Evolutionary conservation across 2,888 invertebrate species (phyloP), one percentile per base, ranked within the genome.

Genomic region (Ophioninae sp.): DNA sequence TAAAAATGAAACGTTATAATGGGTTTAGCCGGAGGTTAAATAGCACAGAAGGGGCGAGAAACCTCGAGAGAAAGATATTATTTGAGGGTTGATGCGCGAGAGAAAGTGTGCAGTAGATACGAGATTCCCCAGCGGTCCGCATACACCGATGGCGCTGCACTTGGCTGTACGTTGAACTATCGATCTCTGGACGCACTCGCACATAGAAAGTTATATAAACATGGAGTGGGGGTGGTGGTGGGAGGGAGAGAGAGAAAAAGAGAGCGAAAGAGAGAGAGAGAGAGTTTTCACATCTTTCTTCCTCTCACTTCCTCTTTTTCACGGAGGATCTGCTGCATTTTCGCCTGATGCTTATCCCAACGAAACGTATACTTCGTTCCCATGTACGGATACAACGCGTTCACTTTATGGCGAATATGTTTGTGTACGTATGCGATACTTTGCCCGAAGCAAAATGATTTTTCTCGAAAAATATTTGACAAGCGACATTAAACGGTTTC

Each of bases 121-220:
- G 81, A 82, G 73, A 74, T 39, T 79, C 79, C 79, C 65, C 61
- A 68, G 75, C 80, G 80, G 74, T 85, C 84, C 83, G 79, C 74
- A 59, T 65, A 79, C 83, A 85, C 78, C 83, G 86, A 87, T 88
- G 88, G 88, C 85, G 87, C 89, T 88, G 87, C 87, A 87, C 90
- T 91, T 88, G 89, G 86, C 87, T 91, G 91, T 91, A 90, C 91
- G 90, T 92, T 91, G 91, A 91, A 91, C 91, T 92, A 91, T 92
- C 91, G 92, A 92, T 91, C 84, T 86, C 89, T 78, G 81, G 78
- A 82, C 86, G 87, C 85, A 84, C 84, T 76, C 57, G 84, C 50
- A 50, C 81, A 85, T 76, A 81, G 74, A 85, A 82, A 82, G 76
- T 44, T 10, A 10, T 50, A 50, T 75, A 44, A 56, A 57, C 75